Percentiles rank a stretch among this genome's conserved stretches.
Evolutionary conservation across 2,797 vertebrate genomes (phyloP).

Genomic region (Crax fasciolata): DNA sequence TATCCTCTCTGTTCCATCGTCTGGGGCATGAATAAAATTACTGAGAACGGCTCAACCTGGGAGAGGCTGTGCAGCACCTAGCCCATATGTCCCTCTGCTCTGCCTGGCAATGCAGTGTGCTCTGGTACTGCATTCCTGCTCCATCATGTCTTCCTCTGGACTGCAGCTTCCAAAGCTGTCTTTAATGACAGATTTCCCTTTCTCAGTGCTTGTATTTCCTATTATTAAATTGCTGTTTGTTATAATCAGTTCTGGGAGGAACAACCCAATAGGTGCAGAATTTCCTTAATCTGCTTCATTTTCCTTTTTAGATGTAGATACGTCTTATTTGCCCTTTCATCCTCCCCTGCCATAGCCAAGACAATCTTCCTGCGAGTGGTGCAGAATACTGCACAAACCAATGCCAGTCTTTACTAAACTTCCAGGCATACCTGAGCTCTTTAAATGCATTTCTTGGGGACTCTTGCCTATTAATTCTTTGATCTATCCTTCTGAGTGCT

Average conservation of each 20-base stretch:
- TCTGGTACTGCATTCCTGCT: background rate
- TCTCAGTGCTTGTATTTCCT: background rate
- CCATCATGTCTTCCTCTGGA: background rate
- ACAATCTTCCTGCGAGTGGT: background rate
- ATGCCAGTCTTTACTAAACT: background rate
- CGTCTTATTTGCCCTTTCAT: background rate
- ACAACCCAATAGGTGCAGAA: background rate
- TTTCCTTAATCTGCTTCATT: background rate
- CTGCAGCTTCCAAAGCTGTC: background rate
- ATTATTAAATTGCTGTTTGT: background rate
- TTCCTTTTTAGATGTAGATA: background rate
- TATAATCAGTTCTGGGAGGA: background rate
- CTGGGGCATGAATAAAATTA: constrained; percentile 57
- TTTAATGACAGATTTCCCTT: background rate
- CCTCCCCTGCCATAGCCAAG: background rate
- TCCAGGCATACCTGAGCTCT: background rate
- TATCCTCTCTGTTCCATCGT: constrained; percentile 58
- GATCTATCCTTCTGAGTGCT: background rate
- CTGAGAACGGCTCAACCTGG: background rate
- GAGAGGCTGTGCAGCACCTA: background rate
- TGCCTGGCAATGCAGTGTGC: background rate
- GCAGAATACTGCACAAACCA: background rate
- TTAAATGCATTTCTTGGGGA: background rate
- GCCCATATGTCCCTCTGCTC: constrained; percentile 27
- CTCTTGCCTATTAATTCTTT: background rate